phyloP scores from a whole-genome alignment of 2,888 invertebrate genomes.

The Andrena fulva region DNA sequence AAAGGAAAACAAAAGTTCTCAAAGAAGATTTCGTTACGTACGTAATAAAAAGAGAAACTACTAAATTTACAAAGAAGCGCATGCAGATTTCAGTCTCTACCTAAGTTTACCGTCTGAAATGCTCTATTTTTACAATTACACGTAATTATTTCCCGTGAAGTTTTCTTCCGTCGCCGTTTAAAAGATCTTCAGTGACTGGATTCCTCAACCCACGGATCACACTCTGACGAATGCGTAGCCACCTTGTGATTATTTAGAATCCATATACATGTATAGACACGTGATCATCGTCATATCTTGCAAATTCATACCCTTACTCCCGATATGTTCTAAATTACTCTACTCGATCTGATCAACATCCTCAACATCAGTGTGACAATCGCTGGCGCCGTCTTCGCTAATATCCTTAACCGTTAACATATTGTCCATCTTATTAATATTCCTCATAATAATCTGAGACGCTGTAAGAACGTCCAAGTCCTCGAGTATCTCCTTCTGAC shows the following conservation, averaged over 20 bases:
- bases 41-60: neutral
- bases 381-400: slow-evolving; percentile 75
- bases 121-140: neutral
- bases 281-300: neutral
- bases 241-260: too few species aligned
- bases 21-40: neutral
- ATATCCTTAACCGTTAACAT: slow-evolving; percentile 71
- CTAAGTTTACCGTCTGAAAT: neutral
- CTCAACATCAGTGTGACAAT: slow-evolving; percentile 81
- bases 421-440: slow-evolving; percentile 78
- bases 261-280: too few species aligned
- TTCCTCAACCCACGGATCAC: neutral
- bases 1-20: slow-evolving; percentile 36
- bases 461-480: slow-evolving; percentile 77
- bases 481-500: slow-evolving; percentile 68
- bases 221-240: too few species aligned
- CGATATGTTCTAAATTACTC: neutral
- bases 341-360: slow-evolving; percentile 77
- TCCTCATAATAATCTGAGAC: slow-evolving; percentile 80
- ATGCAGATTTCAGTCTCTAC: neutral
- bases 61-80: neutral
- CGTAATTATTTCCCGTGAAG: neutral
- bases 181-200: neutral
- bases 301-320: neutral
- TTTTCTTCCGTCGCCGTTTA: neutral